phyloP scores from a whole-genome alignment of 2,797 vertebrate genomes.

The Vireo griseus region DNA sequence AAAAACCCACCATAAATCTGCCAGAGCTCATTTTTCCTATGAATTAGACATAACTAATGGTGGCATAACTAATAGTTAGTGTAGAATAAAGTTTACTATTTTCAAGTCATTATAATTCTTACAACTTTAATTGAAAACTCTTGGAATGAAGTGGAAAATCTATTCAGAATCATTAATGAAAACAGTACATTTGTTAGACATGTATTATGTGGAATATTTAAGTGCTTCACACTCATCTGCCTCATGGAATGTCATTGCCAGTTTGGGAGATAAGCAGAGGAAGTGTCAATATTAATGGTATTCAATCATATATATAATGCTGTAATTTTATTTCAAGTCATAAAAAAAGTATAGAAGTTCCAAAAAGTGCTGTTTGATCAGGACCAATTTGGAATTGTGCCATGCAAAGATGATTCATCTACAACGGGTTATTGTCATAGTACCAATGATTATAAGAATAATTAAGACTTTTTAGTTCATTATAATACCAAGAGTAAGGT shows the following conservation, averaged over 20 bases:
- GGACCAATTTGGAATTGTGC: not conserved
- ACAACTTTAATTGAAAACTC: not conserved
- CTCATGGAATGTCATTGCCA: not conserved
- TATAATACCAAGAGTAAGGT: not conserved
- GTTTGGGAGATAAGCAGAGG: not conserved
- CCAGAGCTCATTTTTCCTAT: not conserved
- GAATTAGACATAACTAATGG: not conserved
- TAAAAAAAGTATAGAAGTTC: not conserved
- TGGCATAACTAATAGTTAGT: not conserved
- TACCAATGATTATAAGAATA: not conserved
- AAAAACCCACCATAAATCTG: not conserved
- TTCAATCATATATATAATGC: not conserved
- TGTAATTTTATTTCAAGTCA: not conserved
- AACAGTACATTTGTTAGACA: not conserved
- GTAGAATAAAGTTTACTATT: not conserved
- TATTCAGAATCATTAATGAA: not conserved
- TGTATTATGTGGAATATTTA: not conserved
- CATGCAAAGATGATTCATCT: not conserved
- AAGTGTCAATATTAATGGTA: not conserved
- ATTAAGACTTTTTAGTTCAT: not conserved
- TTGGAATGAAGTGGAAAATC: not conserved
- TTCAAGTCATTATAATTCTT: not conserved
- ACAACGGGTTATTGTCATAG: not conserved
- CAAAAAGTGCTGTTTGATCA: not conserved
- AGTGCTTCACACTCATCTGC: not conserved